These are phyloP conservation scores for Oryctes rhinoceros DNA, from an alignment of 1,140 invertebrate genomes.

Conservation along the genomic window DNA sequence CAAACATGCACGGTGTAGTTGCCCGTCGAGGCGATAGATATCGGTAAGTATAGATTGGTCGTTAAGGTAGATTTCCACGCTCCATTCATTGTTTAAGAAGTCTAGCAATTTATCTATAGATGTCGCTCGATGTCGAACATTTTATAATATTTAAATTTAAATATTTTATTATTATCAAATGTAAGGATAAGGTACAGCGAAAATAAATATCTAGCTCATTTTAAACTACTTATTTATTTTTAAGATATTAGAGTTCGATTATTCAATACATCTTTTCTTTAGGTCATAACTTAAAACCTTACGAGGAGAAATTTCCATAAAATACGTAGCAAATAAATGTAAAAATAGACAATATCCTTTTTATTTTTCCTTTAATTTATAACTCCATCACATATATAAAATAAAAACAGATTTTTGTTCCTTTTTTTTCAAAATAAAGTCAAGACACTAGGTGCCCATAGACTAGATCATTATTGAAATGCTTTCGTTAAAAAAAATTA, in stretches of 20 bases:
- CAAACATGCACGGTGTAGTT: not conserved
- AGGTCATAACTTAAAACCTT: not conserved
- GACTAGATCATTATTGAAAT: slow-evolving; percentile 34
- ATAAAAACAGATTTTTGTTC: not conserved
- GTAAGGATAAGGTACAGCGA: too few species aligned
- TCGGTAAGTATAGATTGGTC: not conserved
- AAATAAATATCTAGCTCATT: too few species aligned
- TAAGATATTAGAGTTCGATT: not conserved
- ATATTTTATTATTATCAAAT: too few species aligned
- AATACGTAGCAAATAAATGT: slow-evolving; percentile 3
- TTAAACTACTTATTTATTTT: too few species aligned
- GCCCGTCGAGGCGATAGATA: not conserved
- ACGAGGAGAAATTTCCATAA: not conserved
- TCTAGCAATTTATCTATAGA: not conserved
- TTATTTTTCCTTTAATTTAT: not conserved
- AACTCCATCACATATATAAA: slow-evolving; percentile 31
- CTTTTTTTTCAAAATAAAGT: slow-evolving; percentile 22
- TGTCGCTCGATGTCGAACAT: not conserved
- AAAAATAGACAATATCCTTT: not conserved
- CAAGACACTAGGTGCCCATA: slow-evolving; percentile 33
- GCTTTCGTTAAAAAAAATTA: not conserved
- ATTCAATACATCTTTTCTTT: not conserved
- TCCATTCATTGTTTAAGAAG: not conserved
- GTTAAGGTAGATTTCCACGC: not conserved
- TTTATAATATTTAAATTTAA: not conserved